phyloP scores from a whole-genome alignment of 2,888 invertebrate species.

The Gibbula magus region DNA sequence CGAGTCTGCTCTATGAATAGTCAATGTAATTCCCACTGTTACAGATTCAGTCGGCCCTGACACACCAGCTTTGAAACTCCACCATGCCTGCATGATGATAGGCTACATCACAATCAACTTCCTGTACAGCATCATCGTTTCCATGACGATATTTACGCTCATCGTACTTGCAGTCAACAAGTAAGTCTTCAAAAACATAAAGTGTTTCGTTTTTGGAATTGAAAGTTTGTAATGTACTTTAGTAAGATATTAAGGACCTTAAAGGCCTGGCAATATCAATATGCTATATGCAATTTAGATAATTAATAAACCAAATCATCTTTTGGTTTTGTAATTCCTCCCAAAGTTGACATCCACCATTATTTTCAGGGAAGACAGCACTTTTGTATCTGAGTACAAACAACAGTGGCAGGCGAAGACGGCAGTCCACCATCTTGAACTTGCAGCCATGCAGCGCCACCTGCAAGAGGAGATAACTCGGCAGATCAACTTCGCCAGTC shows the following conservation, averaged over 20 bases:
- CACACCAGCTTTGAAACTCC: slow-evolving; percentile 57
- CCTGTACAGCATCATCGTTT: slow-evolving; percentile 66
- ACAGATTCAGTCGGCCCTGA: slow-evolving; percentile 60
- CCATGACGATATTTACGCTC: slow-evolving; percentile 69
- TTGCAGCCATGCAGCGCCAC: slow-evolving; percentile 66
- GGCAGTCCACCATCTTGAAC: slow-evolving; percentile 62
- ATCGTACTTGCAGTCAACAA: slow-evolving; percentile 68
- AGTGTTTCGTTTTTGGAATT: too few relatives aligned
- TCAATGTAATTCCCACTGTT: too few relatives aligned
- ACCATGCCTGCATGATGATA: slow-evolving; percentile 68
- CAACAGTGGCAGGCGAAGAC: slow-evolving; percentile 60
- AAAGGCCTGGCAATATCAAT: too few relatives aligned
- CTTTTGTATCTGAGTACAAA: slow-evolving; percentile 61
- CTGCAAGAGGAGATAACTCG: slow-evolving; percentile 61
- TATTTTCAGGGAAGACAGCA: slow-evolving; percentile 55
- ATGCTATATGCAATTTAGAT: too few relatives aligned
- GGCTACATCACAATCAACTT: slow-evolving; percentile 70
- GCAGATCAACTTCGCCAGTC: slow-evolving; percentile 63
- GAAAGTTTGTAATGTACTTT: too few relatives aligned
- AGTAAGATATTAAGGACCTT: too few relatives aligned
- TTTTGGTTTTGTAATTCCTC: too few relatives aligned
- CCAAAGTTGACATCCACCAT: too few relatives aligned
- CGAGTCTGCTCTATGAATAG: too few relatives aligned
- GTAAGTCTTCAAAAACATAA: slow-evolving; percentile 47
- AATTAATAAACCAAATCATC: too few relatives aligned